Base-by-base conservation (phyloP, 2,797 vertebrate species). In the Sylvia borin region DNA sequence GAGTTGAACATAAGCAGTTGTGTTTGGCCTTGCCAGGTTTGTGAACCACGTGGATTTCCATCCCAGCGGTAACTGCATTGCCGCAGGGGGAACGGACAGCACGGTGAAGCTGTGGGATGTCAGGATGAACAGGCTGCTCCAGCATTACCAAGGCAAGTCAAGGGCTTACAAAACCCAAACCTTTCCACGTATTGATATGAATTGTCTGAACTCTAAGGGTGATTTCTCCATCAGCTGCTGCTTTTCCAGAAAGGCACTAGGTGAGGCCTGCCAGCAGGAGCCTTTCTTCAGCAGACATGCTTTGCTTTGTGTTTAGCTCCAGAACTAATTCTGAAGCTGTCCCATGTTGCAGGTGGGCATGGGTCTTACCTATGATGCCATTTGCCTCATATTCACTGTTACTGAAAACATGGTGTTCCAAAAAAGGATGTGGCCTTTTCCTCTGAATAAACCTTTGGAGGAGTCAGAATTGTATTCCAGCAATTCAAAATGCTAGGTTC, bases 31-130 rank as follows among this genome's bases (percentile, higher is more conserved):
- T 92, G 94, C 9, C 94, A 99, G 99, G 76, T 99, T 99, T 96
- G 98, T 99, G 93, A 99, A 97, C 88, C 97, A 98, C 2, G 99
- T 98, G 91, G 99, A 99, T 88, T 99, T 99, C 93, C 99, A 99
- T 81, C 99, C 99, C 43, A 99, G 98, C 24, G 99, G 99, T 16
- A 99, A 98, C 0, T 99, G 99, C 93, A 98, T 99, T 10, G 99
- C 99, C 7, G 98, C 98, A 0, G 99, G 98, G 3, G 93, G 99
- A 32, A 99, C 98, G 47, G 99, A 99, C 97, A 98, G 98, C 98
- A 99, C 99, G 0, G 98, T 99, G 53, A 99, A 99, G 93, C 98
- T 99, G 55, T 99, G 99, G 99, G 99, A 99, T 27, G 97, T 99
- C 90, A 98, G 99, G 93, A 99, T 98, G 54, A 98, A 99, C 81